Percentiles rank a stretch among this genome's conserved stretches.
These are phyloP conservation scores for Podiceps cristatus DNA, from an alignment of 2,113 vertebrate species.

Conservation along the genomic window DNA sequence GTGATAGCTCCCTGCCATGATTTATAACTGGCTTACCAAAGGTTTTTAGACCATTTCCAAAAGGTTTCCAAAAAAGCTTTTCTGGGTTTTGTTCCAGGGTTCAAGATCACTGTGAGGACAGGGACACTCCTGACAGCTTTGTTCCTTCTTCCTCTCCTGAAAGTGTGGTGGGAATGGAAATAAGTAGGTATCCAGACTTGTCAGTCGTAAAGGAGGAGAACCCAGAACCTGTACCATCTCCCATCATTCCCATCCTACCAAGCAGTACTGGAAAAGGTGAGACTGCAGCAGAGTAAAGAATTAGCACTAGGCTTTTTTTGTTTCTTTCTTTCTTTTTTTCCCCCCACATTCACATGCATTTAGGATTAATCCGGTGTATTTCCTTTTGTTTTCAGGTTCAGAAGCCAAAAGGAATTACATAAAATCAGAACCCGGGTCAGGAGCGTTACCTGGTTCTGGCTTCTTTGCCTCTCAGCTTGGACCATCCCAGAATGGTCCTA, in stretches of 20 bases:
- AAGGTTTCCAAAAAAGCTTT: neutral
- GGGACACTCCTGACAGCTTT: conserved; percentile 88
- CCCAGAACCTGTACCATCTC: conserved; percentile 89
- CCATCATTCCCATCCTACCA: conserved; percentile 90
- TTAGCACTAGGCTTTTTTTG: neutral
- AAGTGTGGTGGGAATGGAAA: conserved; percentile 88
- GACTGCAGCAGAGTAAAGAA: neutral
- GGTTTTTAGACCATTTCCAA: neutral
- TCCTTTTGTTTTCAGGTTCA: conserved; percentile 73
- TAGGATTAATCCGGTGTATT: neutral
- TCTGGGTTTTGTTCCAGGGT: conserved; percentile 70
- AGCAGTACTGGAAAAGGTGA: conserved; percentile 89
- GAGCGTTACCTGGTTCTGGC: conserved; percentile 58
- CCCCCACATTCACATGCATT: neutral
- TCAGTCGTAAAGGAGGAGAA: conserved; percentile 91
- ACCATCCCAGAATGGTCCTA: conserved; percentile 84
- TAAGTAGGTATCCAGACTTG: conserved; percentile 92
- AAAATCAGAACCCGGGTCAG: conserved; percentile 83
- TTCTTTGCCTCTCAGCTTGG: conserved; percentile 84
- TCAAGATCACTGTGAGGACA: conserved; percentile 86
- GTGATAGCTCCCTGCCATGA: neutral
- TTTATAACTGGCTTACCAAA: neutral
- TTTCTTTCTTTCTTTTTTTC: too few relatives aligned
- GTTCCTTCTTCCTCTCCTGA: conserved; percentile 96
- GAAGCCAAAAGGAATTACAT: conserved; percentile 88